Base-by-base conservation (phyloP, 2,888 invertebrate genomes). In the Xiphydria camelus region DNA sequence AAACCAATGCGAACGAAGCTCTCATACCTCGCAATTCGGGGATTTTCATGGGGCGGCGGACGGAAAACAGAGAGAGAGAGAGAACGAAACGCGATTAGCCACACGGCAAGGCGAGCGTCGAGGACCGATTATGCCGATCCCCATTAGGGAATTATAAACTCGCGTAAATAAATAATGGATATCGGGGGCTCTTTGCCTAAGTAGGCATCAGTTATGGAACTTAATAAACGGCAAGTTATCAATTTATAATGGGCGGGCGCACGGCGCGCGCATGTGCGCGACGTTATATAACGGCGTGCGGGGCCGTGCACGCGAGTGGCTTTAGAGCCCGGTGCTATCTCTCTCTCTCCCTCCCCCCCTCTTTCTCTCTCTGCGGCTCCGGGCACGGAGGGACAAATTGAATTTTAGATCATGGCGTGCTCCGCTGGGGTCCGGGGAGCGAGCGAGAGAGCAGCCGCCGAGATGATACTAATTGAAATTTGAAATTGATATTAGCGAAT, bases 381-480 rank as follows among this genome's bases (percentile, higher is more conserved):
- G 45, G 55, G 51, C 62, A 62, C 65, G 63, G 70, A 73, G 73
- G 70, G 73, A 74, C 73, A 75, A 75, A 75, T 75, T 75, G 73
- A 75, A 75, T 75, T 75, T 74, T 73, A 70, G 73, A 74, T 75
- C 70, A 66, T 69, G 66, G 65, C 69, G 64, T 72, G 70, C 62
- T 64, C 64, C 66, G 65, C 59, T 64, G 63, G 65, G 66, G 65
- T 64, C 62, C 62, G 58, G 64, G 55, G 59, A 52, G 45, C 40
- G 54, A 54, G 51, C 45, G 41, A 35, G 25, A 40, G 43, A 52
- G 57, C 57, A 63, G 64, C 61, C 62, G 61, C 62, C 59, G 70
- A 72, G 74, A 75, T 75, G 73, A 74, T 75, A 71, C 74, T 75
- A 75, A 75, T 75, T 75, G 74, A 75, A 75, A 75, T 75, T 75